phyloP scores from a whole-genome alignment of 2,797 vertebrate genomes.

The Ataeniobius toweri region DNA sequence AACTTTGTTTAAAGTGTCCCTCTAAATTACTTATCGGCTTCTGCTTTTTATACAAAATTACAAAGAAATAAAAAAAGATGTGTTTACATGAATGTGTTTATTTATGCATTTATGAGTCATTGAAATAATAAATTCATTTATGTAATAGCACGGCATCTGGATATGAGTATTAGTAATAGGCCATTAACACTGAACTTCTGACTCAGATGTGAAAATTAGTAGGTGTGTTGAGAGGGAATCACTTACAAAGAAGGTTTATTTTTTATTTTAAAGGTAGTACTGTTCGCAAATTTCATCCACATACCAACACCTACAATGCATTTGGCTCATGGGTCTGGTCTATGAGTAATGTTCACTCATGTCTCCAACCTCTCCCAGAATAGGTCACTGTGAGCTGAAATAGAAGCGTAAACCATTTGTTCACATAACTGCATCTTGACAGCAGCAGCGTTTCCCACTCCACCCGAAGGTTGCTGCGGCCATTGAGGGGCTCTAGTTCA shows the following conservation, averaged over 20 bases:
- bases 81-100: neutral
- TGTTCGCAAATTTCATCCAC: conserved; percentile 6
- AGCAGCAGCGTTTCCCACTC: conserved; percentile 12
- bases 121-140: neutral
- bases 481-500: conserved; percentile 10
- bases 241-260: neutral
- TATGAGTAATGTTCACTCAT: conserved; percentile 10
- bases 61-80: neutral
- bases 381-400: conserved; percentile 17
- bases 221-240: neutral
- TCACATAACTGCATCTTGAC: conserved; percentile 11
- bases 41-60: neutral
- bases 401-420: conserved; percentile 8
- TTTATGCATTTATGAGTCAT: neutral
- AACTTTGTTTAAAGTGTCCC: neutral
- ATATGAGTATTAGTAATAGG: neutral
- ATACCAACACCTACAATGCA: neutral
- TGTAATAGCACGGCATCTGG: neutral
- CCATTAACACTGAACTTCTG: neutral
- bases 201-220: neutral
- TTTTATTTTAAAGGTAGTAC: neutral
- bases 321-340: conserved; percentile 5
- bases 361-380: neutral
- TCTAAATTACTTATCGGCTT: neutral
- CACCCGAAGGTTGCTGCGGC: conserved; percentile 8